Base-by-base conservation (phyloP, 2,888 invertebrate genomes). In the Euplagia quadripunctaria region DNA sequence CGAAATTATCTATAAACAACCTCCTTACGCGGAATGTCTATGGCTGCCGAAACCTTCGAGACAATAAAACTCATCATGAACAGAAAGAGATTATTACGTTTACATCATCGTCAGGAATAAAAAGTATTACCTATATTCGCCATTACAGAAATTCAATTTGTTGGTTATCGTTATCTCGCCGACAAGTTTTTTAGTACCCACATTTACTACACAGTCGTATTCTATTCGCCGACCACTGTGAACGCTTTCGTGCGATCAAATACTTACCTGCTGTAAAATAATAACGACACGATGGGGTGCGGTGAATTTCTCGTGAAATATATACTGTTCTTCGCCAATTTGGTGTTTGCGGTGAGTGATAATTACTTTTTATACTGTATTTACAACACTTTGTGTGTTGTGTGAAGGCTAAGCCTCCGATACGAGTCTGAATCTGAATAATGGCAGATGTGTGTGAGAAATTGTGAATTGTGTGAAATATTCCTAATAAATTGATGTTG, bases 291-390 rank as follows among this genome's bases (percentile, higher is more conserved):
- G 81, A 97, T 97, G 97, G 96, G 96, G 90, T 97, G 75, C 49
- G 75, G 75, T 72, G 75, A 75, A 75, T 75, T 75, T 63, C 72
- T 97, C 83, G 97, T 97, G 79, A 98, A 98, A 94, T 98, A 98
- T 86, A 96, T 98, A 65, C 96, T 98, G 83, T 98, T 98, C 92
- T 96, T 97, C 88, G 97, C 97, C 89, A 98, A 98, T 86, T 91
- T 97, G 71, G 90, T 97, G 78, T 97, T 97, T 91, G 97, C 97
- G 94, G 98, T 98, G 92, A 97, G 98, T 97, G 68, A 42, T 65
- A 67, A 20, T 49, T 46, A 42, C 41, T 0, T 58, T n/a, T 51
- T 61, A 8, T 58, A 31, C 31, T 64, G 9, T 71, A 65, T 71
- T 55, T 20, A n/a, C 42, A 52, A 41, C 8, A 49, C 31, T 3